Percentiles rank a stretch among this genome's conserved stretches.
Evolutionary conservation across 2,888 invertebrate genomes (phyloP).

Genomic region (Marronus borbonicus): DNA sequence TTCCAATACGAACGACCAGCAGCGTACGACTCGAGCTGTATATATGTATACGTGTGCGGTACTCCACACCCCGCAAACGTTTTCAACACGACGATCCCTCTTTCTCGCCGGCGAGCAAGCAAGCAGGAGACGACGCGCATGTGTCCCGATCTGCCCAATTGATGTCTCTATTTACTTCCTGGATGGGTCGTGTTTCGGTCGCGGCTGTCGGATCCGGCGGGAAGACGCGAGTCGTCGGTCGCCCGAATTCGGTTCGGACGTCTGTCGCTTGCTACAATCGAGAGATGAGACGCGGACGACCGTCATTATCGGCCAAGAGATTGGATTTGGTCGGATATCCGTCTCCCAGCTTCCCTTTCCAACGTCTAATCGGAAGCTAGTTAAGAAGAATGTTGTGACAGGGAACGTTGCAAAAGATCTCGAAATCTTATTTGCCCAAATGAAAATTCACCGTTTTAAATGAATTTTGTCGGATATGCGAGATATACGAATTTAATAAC

Average conservation of each 20-base stretch:
- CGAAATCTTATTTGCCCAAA: background rate
- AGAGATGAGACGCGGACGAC: background rate
- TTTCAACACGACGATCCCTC: constrained; percentile 33
- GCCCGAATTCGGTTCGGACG: constrained; percentile 8
- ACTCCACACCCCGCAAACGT: constrained; percentile 16
- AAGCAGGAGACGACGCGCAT: constrained; percentile 51
- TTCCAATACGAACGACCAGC: background rate
- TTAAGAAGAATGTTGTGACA: background rate
- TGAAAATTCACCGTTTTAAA: background rate
- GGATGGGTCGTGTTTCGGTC: constrained; percentile 37
- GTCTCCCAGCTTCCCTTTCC: background rate
- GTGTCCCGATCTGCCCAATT: constrained; percentile 48
- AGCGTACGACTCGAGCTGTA: constrained; percentile 14
- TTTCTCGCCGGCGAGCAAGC: constrained; percentile 31
- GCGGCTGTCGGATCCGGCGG: background rate
- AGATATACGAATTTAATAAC: too few relatives aligned
- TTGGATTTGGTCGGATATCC: constrained; percentile 8
- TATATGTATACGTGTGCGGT: constrained; percentile 4
- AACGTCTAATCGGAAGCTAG: background rate
- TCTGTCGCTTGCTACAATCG: background rate
- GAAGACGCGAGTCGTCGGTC: constrained; percentile 26
- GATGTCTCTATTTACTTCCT: constrained; percentile 53
- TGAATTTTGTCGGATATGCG: too few relatives aligned
- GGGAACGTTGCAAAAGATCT: background rate
- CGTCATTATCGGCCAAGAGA: background rate